These are phyloP conservation scores for Dendrophyllia cribrosa DNA, from an alignment of 64 coral and sea anemone genomes.

Conservation along the genomic window DNA sequence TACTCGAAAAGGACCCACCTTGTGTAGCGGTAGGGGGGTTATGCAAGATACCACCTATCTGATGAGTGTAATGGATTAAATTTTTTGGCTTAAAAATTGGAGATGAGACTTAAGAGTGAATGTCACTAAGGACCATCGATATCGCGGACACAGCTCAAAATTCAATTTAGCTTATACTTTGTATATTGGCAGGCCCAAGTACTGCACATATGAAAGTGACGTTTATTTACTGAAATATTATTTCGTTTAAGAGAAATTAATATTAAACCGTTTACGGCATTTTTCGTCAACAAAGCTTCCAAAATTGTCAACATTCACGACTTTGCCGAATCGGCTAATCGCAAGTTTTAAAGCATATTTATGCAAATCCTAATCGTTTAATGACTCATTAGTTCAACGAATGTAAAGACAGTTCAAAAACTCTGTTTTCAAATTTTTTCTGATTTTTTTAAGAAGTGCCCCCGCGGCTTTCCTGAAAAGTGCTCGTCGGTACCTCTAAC, in stretches of 20 bases:
- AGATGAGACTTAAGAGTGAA: slow-evolving; percentile 26
- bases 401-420: slow-evolving; percentile 17
- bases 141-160: slow-evolving; percentile 12
- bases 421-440: neutral
- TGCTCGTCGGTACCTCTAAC: slow-evolving; percentile 7
- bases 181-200: neutral
- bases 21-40: too few relatives aligned
- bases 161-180: slow-evolving; percentile 1
- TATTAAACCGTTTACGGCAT: slow-evolving; percentile 3
- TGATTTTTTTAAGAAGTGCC: slow-evolving; percentile 26
- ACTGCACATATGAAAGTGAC: neutral
- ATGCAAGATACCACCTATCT: too few relatives aligned
- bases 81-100: too few relatives aligned
- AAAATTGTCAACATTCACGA: slow-evolving; percentile 18
- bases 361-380: neutral
- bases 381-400: slow-evolving; percentile 1
- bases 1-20: too few relatives aligned
- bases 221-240: neutral
- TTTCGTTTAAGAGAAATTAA: slow-evolving; percentile 6
- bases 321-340: neutral
- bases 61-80: too few relatives aligned
- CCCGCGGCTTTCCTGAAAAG: neutral
- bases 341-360: slow-evolving; percentile 17
- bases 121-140: neutral
- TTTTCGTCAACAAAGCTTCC: slow-evolving; percentile 28